These are phyloP conservation scores for Chironomus tentans DNA, from an alignment of 2,888 invertebrate genomes.

Conservation along the genomic window DNA sequence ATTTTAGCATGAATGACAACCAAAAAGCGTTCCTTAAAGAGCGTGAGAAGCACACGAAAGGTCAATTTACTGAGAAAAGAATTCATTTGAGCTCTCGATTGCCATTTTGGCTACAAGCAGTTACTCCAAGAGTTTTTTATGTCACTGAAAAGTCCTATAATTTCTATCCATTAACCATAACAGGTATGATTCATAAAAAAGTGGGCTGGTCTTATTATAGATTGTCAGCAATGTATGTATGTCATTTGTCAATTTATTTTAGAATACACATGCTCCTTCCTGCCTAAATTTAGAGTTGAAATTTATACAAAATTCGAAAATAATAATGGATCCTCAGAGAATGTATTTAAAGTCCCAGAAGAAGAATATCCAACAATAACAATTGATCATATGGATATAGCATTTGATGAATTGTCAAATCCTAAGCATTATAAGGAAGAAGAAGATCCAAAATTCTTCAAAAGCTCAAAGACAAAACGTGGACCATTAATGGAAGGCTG, in stretches of 20 bases:
- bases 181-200: conserved; percentile 36
- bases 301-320: conserved; percentile 86
- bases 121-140: conserved; percentile 85
- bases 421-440: conserved; percentile 82
- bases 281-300: conserved; percentile 74
- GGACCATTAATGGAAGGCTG: conserved; percentile 80
- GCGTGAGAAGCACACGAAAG: conserved; percentile 54
- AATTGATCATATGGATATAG: conserved; percentile 79
- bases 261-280: conserved; percentile 73
- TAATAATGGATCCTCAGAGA: conserved; percentile 77
- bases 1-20: conserved; percentile 14
- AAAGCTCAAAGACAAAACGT: conserved; percentile 67
- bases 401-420: conserved; percentile 67
- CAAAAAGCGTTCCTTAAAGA: conserved; percentile 11
- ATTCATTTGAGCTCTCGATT: conserved; percentile 85
- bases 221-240: conserved; percentile 30
- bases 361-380: conserved; percentile 58
- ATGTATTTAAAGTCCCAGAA: conserved; percentile 63
- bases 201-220: neutral
- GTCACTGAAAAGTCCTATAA: conserved; percentile 93
- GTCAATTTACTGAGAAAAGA: conserved; percentile 83
- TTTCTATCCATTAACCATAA: conserved; percentile 84
- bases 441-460: conserved; percentile 78
- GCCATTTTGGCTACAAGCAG: conserved; percentile 80
- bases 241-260: conserved; percentile 28